Evolutionary conservation across 2,888 invertebrate species (phyloP), one percentile per base, ranked within the genome.

Genomic region (Hedychridium roseum): DNA sequence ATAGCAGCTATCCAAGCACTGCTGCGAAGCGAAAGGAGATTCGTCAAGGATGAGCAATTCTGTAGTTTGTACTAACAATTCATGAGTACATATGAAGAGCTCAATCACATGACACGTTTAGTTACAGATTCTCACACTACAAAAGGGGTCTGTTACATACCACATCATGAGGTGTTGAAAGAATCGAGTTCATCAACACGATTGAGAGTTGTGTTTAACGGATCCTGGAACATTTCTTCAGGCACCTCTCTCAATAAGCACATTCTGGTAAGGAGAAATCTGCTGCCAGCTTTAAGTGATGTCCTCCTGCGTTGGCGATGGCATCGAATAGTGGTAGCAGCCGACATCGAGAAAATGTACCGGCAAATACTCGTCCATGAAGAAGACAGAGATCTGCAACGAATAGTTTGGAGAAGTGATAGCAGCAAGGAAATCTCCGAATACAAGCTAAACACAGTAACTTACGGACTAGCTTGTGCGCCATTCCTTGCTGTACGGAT

Each of bases 281-380:
- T 32, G 2, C 15, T 11, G 14, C 11, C 9, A 7, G 2, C 3
- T 14, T 12, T 32, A 9, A 3, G 7, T 2, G 32, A 32, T 7
- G 7, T 11, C 14, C 21, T 50, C 1, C 17, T 37, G 1, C 31
- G 40, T 6, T 50, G 41, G 43, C 28, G 44, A 4, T 11, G 12
- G 5, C 48, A 46, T 30, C 15, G 28, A 11, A 45, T 37, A 14
- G 26, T 28, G n/a, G 38, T 35, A 17, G 36, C 37, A 6, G 44
- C 50, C n/a, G 43, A 50, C 16, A 44, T 44, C 15, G 50, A 39
- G 3, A 50, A 50, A 36, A 50, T 50, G 43, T 50, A 43, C 11
- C 26, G 44, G 2, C 50, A 50, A 38, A 43, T 50, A 11, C 14
- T 6, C 5, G 44, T 50, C 6, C 37, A 39, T 11, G 28, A 11